These are phyloP conservation scores for Coptotermes formosanus DNA, from an alignment of 1,140 invertebrate genomes.

Conservation along the genomic window DNA sequence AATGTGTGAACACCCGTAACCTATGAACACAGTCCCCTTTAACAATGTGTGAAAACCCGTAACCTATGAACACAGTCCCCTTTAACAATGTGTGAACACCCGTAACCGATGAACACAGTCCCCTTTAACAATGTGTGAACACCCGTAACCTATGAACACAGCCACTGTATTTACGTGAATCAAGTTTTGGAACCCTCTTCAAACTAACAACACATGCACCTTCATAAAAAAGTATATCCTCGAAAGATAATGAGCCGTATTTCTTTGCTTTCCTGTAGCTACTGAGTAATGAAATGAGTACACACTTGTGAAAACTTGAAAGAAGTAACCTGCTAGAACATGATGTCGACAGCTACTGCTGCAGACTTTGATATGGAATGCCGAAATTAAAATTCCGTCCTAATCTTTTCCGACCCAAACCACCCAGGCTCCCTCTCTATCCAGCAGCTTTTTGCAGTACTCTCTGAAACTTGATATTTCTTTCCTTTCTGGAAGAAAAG, in stretches of 20 bases:
- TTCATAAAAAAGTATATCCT: not conserved
- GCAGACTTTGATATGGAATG: not conserved
- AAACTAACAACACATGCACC: too few relatives aligned
- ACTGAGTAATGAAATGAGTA: not conserved
- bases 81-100: too few relatives aligned
- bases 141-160: too few relatives aligned
- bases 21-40: too few relatives aligned
- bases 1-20: too few relatives aligned
- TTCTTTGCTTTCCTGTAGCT: not conserved
- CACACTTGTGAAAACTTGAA: not conserved
- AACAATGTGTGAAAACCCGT: too few relatives aligned
- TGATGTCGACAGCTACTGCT: not conserved
- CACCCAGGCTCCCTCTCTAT: not conserved
- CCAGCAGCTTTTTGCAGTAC: not conserved
- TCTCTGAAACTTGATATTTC: not conserved
- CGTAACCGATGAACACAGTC: too few relatives aligned
- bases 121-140: too few relatives aligned
- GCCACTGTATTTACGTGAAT: too few relatives aligned
- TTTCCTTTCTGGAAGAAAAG: not conserved
- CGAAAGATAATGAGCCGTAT: not conserved
- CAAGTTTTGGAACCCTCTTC: too few relatives aligned
- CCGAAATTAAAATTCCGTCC: slow-evolving; percentile 16
- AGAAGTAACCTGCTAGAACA: not conserved
- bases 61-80: too few relatives aligned
- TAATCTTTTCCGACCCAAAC: not conserved